These are phyloP conservation scores for Tamias sibiricus DNA, from an alignment of 2,113 vertebrate genomes.

Conservation along the genomic window DNA sequence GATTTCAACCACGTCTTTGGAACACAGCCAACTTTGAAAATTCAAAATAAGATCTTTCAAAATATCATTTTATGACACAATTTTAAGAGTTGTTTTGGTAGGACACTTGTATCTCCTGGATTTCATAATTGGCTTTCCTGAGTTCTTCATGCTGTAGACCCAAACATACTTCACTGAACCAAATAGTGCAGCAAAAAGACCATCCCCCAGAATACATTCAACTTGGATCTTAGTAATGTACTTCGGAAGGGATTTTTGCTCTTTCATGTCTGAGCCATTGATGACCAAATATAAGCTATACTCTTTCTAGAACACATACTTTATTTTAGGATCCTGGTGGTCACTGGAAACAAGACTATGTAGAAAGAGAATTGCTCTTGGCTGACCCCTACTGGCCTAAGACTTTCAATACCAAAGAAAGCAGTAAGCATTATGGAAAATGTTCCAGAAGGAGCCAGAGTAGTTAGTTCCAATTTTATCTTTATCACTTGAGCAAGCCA, in stretches of 20 bases:
- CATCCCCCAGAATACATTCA: background rate
- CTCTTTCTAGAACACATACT: background rate
- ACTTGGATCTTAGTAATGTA: background rate
- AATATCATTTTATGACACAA: background rate
- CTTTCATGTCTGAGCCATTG: background rate
- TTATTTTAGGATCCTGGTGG: background rate
- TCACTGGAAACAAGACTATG: background rate
- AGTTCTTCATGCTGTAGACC: background rate
- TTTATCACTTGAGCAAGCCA: background rate
- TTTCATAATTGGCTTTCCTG: background rate
- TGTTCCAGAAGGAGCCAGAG: background rate
- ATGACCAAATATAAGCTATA: background rate
- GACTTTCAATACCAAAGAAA: conserved; percentile 22
- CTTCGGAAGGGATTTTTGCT: background rate
- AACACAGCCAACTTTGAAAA: background rate
- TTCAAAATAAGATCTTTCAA: background rate
- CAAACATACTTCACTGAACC: background rate
- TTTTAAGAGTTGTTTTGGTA: background rate
- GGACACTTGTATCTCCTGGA: background rate
- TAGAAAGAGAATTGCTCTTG: conserved; percentile 28
- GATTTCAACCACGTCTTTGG: background rate
- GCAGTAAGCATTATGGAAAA: background rate
- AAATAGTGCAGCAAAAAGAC: background rate
- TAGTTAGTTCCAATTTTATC: background rate
- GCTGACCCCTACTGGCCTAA: conserved; percentile 65